Evolutionary conservation across 2,888 invertebrate genomes (phyloP), one percentile per base, ranked within the genome.

Genomic region (Chirona hameri): DNA sequence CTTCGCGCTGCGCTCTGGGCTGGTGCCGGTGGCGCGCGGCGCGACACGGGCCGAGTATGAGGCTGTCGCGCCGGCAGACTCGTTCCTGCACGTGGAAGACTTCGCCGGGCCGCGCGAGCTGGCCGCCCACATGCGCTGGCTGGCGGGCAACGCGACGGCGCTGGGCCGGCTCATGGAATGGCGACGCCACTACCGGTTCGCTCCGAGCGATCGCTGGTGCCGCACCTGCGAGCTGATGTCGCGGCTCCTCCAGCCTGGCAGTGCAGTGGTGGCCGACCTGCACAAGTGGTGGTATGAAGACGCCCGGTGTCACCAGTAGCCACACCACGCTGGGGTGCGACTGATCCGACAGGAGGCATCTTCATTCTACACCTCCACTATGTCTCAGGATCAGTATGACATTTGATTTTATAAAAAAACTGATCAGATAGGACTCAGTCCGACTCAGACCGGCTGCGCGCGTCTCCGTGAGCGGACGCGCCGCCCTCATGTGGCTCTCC

Each of bases 51-150:
- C 76, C 39, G 39, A 76, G 39, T 76, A 76, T 39, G 39, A 21
- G 39, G 76, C 76, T 12, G 21, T 76, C 12, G 76, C 76, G 76
- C 83, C 83, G 39, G 57, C 82, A 15, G 55, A 79, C 79, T 83
- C 83, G 1, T 83, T 82, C 55, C 48, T 83, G 39, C 83, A 83
- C 72, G 69, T 83, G 39, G 82, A 83, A 4, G 83, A 83, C 48
- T 83, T 83, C 24, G 76, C 65, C 9, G 72, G 57, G 1, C 82
- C 83, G 21, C 46, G 48, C 48, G 27, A 82, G 31, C 79, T 83
- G 72, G 83, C 83, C n/a, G 39, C 31, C 18, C 79, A 83, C 39
- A 29, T 83, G 31, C 31, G 48, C 79, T 18, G 31, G 21, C 14
- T 83, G 21, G n/a, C 29, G 15, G 14, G 14, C 4, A 79, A 79